Conservation (phyloP, 2,888 invertebrate genomes). For the Platycheirus rosarum region DNA sequence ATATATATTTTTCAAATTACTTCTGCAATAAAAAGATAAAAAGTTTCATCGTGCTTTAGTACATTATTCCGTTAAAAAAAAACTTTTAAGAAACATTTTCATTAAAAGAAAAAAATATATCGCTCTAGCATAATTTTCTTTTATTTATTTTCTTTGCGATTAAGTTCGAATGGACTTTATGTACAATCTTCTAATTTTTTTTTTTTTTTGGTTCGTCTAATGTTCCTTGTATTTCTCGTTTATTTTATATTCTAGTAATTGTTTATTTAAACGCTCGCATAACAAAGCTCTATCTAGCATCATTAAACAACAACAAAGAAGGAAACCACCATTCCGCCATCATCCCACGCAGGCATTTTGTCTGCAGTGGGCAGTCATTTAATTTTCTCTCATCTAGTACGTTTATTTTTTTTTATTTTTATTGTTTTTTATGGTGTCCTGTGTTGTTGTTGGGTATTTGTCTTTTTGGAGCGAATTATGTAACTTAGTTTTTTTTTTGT, state of each 20-base stretch:
- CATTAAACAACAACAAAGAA: conserved; percentile 22
- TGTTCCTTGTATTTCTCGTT: conserved; percentile 28
- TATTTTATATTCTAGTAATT: conserved; percentile 57
- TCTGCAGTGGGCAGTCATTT: conserved; percentile 55
- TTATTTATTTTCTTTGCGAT: conserved; percentile 64
- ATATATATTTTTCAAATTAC: conserved; percentile 23
- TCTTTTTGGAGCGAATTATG: conserved; percentile 26
- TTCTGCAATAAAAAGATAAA: too few relatives aligned
- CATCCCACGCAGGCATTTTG: conserved; percentile 39
- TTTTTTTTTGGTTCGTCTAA: too few relatives aligned
- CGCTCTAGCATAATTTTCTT: conserved; percentile 28
- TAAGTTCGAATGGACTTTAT: conserved; percentile 58
- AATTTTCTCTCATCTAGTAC: conserved; percentile 20
- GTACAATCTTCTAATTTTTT: conserved; percentile 19
- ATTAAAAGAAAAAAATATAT: not conserved
- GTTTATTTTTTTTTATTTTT: conserved; percentile 21
- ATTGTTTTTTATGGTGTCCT: conserved; percentile 1
- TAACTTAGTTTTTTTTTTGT: conserved; percentile 38
- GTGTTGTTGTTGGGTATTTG: conserved; percentile 40
- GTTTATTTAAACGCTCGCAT: conserved; percentile 61
- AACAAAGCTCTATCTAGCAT: conserved; percentile 30
- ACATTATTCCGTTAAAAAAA: conserved; percentile 87
- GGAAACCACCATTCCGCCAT: conserved; percentile 16
- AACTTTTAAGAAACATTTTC: conserved; percentile 6
- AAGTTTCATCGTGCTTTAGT: conserved; percentile 87